Evolutionary conservation across 2,888 invertebrate genomes (phyloP), one percentile per base, ranked within the genome.

Genomic region (Apodemia hepburni): DNA sequence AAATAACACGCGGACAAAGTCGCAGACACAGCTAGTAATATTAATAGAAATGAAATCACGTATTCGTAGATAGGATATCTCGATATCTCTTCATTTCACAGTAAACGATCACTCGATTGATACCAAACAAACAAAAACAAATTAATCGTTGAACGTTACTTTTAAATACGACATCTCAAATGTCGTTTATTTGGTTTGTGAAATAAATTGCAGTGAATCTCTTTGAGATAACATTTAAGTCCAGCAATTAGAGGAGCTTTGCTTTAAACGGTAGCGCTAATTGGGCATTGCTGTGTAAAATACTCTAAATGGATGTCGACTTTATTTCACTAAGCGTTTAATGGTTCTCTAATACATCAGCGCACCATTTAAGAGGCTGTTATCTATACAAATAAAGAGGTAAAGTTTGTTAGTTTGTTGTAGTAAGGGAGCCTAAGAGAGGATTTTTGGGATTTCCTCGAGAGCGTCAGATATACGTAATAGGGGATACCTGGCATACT

Each of bases 201-300:
- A 45, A 60, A 42, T 47, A 42, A 60, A 45, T 54, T 54, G 54
- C 54, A 27, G 7, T 45, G 45, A 45, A 54, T 60, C 27, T 38
- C 27, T 61, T 45, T 63, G 57, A 66, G 66, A 65, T 66, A 65
- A 64, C 64, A 38, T 64, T 63, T 63, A 59, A 63, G 59, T 51
- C 65, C 61, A 61, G 64, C 63, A 66, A 66, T 66, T 66, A 66
- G 63, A 51, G 57, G 60, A 60, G 64, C 64, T 65, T 45, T 60
- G 33, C 63, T 27, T 27, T 60, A 45, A 59, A 49, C 59, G 61
- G 63, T 42, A 61, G 61, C 65, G 61, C 61, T 65, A 65, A 66
- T 66, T 66, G 64, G 64, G 63, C 60, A 42, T 59, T 59, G 61
- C 61, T 58, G 63, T 61, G 49, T 63, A 65, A 64, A 45, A 42